Evolutionary conservation across 2,797 vertebrate genomes (phyloP), one percentile per base, ranked within the genome.

Genomic region (Smutsia gigantea): DNA sequence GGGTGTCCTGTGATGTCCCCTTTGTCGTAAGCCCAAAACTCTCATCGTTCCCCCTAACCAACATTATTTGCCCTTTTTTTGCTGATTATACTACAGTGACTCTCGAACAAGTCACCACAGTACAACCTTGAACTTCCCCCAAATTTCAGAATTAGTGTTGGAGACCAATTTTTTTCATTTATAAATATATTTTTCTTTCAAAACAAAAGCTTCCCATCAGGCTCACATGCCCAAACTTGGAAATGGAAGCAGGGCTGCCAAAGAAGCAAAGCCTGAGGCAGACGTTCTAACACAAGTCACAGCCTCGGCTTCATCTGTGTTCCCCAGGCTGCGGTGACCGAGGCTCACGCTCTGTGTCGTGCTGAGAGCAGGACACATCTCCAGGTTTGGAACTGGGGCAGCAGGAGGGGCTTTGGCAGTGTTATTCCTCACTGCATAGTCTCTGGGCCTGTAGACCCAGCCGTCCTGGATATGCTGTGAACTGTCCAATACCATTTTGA

Each of bases 61-160:
- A 55, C 11, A 61, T 64, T 34, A 83, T 59, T 25, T 42, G 27
- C 55, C 34, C 53, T 68, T 64, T 46, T 5, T 42, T 42, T 51
- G 13, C 66, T 93, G 29, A 57, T 49, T 75, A 31, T 19, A 86
- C 37, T 15, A 63, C 3, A 93, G 27, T 46, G 27, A 64, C 31
- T 64, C 29, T 87, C 46, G 63, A 94, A 59, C 61, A 57, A 27
- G 78, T 81, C 59, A 74, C 46, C 68, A 18, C 18, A 69, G 53
- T 69, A 55, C 57, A 89, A 75, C 9, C 1, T 68, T 92, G 63
- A 87, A 83, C 29, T 57, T 90, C 31, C 31, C 23, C 29, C 89
- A 88, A 57, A 37, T 90, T 96, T 90, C 46, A 88, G 90, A 93
- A 84, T 39, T n/a, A 79, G 18, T 71, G 4, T 71, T 72, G 74